phyloP scores from a whole-genome alignment of 2,888 invertebrate genomes.

The Archaeoteleia sp. region DNA sequence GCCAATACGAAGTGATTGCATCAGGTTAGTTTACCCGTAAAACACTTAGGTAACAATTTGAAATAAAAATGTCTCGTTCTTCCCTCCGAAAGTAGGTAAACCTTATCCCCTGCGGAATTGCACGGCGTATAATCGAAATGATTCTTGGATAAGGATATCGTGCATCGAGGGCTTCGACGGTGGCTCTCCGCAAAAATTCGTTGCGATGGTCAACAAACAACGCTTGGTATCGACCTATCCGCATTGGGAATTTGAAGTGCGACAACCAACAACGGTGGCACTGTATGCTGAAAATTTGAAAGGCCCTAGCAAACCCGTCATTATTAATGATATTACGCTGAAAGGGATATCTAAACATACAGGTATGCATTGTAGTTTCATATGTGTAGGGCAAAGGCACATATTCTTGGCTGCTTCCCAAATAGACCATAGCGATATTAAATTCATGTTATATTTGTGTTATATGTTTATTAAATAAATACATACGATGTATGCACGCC shows the following conservation, averaged over 20 bases:
- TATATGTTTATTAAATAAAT: no score
- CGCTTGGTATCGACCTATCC: conserved; percentile 68
- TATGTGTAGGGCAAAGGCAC: no score
- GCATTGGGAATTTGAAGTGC: conserved; percentile 71
- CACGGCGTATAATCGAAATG: conserved; percentile 89
- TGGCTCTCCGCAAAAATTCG: conserved; percentile 89
- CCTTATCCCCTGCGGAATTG: conserved; percentile 93
- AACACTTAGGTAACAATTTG: not conserved
- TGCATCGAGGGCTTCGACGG: conserved; percentile 93
- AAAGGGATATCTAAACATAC: conserved; percentile 83
- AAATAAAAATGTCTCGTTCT: not conserved
- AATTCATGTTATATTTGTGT: no score
- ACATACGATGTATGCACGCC: no score
- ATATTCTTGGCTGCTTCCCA: no score
- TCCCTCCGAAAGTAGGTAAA: conserved; percentile 80
- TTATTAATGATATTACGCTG: conserved; percentile 88
- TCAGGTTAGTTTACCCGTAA: conserved; percentile 79
- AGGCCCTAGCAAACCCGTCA: conserved; percentile 88
- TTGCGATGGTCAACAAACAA: conserved; percentile 73
- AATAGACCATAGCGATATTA: no score
- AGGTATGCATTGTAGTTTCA: conserved; percentile 54
- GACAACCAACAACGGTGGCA: conserved; percentile 78
- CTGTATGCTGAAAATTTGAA: conserved; percentile 92
- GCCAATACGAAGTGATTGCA: conserved; percentile 89
- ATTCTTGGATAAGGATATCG: conserved; percentile 89